Conservation (phyloP, 2,113 vertebrate species). For the Podarcis muralis region DNA sequence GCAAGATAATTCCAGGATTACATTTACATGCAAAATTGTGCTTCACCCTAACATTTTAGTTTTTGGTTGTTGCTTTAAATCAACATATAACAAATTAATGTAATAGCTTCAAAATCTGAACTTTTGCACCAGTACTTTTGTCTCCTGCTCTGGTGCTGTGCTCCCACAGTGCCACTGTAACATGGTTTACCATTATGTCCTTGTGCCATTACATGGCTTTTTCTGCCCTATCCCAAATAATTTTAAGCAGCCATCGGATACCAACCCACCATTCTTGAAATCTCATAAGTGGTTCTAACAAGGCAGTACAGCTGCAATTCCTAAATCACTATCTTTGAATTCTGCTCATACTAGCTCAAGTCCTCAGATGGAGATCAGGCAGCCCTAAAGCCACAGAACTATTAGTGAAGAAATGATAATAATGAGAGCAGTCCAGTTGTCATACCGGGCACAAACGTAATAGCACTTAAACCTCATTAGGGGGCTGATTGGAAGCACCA, state of each 20-base stretch:
- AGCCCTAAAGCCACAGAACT: not conserved
- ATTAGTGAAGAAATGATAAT: not conserved
- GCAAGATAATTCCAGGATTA: not conserved
- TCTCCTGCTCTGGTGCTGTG: not conserved
- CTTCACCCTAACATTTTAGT: not conserved
- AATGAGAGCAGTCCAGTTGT: not conserved
- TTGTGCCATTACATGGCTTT: not conserved
- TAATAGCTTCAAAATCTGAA: not conserved
- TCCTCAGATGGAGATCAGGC: not conserved
- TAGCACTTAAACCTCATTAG: not conserved
- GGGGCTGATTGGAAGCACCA: not conserved
- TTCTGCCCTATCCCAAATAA: not conserved
- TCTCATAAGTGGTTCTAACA: not conserved
- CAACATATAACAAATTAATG: not conserved
- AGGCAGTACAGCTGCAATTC: fast-evolving
- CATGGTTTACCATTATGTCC: not conserved
- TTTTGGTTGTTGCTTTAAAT: not conserved
- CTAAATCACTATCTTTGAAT: fast-evolving
- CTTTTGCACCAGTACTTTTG: not conserved
- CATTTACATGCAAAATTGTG: not conserved
- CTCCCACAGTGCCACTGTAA: not conserved
- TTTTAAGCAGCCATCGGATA: not conserved
- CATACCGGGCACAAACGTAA: not conserved
- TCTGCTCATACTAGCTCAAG: not conserved
- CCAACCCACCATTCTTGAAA: not conserved